A percentile compares a stretch with the other conserved stretches of the same genome.
phyloP scores from a whole-genome alignment of 2,888 invertebrate genomes.

The Podabrus alpinus region DNA sequence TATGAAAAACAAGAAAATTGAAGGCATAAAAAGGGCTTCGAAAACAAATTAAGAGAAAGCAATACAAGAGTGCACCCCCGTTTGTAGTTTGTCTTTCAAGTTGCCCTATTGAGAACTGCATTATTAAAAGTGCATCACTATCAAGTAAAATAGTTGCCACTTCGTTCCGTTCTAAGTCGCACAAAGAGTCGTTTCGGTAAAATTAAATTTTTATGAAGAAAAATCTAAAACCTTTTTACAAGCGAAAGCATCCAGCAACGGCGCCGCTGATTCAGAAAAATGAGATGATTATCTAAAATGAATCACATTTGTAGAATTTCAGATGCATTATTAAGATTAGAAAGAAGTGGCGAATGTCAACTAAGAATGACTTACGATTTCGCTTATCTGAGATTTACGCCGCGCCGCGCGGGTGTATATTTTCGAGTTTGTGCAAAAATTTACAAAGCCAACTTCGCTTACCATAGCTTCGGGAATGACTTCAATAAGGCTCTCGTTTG shows the following conservation, averaged over 20 bases:
- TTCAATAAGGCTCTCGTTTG: slow-evolving; percentile 39
- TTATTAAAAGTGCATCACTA: not conserved
- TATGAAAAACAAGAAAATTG: not conserved
- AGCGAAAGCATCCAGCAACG: not conserved
- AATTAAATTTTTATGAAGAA: not conserved
- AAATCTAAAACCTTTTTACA: not conserved
- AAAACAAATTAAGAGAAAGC: not conserved
- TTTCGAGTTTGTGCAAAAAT: slow-evolving; percentile 3
- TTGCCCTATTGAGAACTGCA: not conserved
- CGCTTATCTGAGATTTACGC: not conserved
- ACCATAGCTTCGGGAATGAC: slow-evolving; percentile 39
- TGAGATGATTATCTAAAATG: slow-evolving; percentile 20
- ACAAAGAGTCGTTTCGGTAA: not conserved
- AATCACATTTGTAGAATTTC: slow-evolving; percentile 26
- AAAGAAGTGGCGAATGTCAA: slow-evolving; percentile 21
- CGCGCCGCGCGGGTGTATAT: not conserved
- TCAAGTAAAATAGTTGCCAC: not conserved
- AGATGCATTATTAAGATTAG: slow-evolving; percentile 31
- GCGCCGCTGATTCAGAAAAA: not conserved
- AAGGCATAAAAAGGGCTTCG: not conserved
- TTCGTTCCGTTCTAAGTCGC: not conserved
- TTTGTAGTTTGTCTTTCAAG: not conserved
- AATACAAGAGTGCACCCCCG: not conserved
- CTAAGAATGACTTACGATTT: slow-evolving; percentile 32
- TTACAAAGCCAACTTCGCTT: slow-evolving; percentile 10